Conservation (phyloP, 2,888 invertebrate species). For the Harpagoxenus sublaevis region DNA sequence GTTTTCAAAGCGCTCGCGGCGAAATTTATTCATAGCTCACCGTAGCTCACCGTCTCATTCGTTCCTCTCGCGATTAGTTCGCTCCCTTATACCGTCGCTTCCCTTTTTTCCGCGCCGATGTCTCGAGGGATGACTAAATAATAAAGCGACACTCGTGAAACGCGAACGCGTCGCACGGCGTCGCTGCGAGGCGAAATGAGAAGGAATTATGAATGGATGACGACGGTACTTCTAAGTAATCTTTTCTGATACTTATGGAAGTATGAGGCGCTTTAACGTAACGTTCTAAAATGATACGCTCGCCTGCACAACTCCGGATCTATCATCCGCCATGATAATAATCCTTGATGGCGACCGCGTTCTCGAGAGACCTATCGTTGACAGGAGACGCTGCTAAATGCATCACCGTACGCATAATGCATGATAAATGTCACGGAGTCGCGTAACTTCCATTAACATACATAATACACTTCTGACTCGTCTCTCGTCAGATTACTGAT, state of each 20-base stretch:
- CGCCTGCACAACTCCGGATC: slow-evolving; percentile 17
- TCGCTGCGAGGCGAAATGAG: slow-evolving; percentile 40
- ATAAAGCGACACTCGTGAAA: slow-evolving; percentile 68
- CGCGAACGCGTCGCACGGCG: slow-evolving; percentile 23
- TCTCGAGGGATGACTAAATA: slow-evolving; percentile 69
- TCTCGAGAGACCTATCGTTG: slow-evolving; percentile 35
- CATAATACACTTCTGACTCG: background rate
- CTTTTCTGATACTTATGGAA: slow-evolving; percentile 41
- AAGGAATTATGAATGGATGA: slow-evolving; percentile 65
- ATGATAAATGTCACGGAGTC: slow-evolving; percentile 1
- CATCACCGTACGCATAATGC: slow-evolving; percentile 16
- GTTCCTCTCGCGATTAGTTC: slow-evolving; percentile 35
- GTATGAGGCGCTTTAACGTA: slow-evolving; percentile 20
- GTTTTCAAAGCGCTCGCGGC: slow-evolving; percentile 30
- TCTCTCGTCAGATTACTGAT: background rate
- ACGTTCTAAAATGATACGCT: slow-evolving; percentile 1
- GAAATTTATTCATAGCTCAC: slow-evolving; percentile 74
- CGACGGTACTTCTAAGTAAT: slow-evolving; percentile 48
- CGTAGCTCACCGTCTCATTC: slow-evolving; percentile 37
- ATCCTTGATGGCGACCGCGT: slow-evolving; percentile 13
- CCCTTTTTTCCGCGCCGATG: slow-evolving; percentile 61
- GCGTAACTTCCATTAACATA: slow-evolving; percentile 24
- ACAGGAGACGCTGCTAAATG: slow-evolving; percentile 12
- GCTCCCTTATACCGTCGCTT: slow-evolving; percentile 2
- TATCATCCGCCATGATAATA: slow-evolving; percentile 23